Evolutionary conservation across 1,140 invertebrate genomes (phyloP).

Genomic region (Pseudomyrmex flavicornis): DNA sequence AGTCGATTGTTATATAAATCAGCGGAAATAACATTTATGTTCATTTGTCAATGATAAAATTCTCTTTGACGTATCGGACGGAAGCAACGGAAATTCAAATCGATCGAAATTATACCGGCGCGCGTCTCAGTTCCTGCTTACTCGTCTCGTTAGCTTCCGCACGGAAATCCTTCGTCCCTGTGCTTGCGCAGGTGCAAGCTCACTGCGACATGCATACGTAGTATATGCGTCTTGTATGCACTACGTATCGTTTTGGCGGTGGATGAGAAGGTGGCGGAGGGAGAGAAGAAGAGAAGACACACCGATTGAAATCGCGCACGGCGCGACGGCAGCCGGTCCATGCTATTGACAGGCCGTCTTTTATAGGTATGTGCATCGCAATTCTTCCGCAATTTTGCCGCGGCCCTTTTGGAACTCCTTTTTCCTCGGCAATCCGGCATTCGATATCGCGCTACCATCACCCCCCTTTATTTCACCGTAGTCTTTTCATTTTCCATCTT

Average conservation of each 20-base stretch:
- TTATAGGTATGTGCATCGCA: constrained; percentile 62
- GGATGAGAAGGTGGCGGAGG: not conserved
- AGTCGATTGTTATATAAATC: not conserved
- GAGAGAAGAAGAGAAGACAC: constrained; percentile 11
- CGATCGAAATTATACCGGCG: constrained; percentile 3
- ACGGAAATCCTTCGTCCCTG: constrained; percentile 10
- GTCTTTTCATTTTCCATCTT: constrained; percentile 54
- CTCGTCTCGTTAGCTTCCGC: constrained; percentile 18
- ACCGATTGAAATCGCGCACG: constrained; percentile 58
- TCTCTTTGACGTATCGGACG: no score
- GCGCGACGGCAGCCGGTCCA: constrained; percentile 23
- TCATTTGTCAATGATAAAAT: not conserved
- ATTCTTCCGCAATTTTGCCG: constrained; percentile 58
- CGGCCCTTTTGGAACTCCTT: constrained; percentile 43
- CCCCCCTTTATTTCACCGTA: constrained; percentile 40
- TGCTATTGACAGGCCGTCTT: constrained; percentile 65
- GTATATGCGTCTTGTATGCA: constrained; percentile 21
- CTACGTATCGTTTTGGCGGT: constrained; percentile 21
- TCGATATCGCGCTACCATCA: constrained; percentile 52
- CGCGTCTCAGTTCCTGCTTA: constrained; percentile 1
- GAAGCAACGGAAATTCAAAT: not conserved
- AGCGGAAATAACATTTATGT: not conserved
- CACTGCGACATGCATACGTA: constrained; percentile 44
- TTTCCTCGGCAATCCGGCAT: constrained; percentile 50
- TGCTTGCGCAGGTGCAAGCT: constrained; percentile 42